These are phyloP conservation scores for Acanthosepion lycidas DNA, from an alignment of 2,888 invertebrate species.

Conservation along the genomic window DNA sequence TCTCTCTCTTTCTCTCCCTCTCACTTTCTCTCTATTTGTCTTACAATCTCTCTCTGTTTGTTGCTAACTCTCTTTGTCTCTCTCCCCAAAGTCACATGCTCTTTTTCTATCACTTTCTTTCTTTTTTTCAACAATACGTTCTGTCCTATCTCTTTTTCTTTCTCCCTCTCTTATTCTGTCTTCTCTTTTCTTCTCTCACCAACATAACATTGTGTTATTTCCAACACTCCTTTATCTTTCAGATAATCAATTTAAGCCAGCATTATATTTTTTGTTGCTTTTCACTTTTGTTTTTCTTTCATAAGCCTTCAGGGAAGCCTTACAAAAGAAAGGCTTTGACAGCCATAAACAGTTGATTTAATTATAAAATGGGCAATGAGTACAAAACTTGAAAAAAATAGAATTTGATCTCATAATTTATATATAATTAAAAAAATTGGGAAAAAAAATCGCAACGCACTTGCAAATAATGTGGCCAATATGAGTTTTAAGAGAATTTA, in stretches of 20 bases:
- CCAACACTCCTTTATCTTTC: background rate
- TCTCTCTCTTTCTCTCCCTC: background rate
- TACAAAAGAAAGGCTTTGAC: background rate
- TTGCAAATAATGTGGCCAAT: background rate
- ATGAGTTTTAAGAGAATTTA: background rate
- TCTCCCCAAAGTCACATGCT: background rate
- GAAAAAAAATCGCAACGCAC: background rate
- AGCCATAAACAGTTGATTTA: background rate
- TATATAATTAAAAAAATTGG: background rate
- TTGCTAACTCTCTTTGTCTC: background rate
- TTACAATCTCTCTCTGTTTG: background rate
- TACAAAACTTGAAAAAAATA: background rate
- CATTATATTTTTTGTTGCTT: background rate
- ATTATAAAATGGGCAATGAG: background rate
- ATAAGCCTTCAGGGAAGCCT: background rate
- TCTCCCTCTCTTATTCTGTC: too few species aligned
- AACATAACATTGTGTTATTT: background rate
- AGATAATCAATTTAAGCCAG: background rate
- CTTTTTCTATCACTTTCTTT: background rate
- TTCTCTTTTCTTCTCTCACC: background rate
- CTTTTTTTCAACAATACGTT: background rate
- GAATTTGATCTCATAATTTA: background rate
- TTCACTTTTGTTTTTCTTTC: background rate
- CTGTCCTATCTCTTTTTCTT: background rate
- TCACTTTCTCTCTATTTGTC: background rate